Conservation (phyloP, 2,888 invertebrate genomes). For the Proisotoma minuta region DNA sequence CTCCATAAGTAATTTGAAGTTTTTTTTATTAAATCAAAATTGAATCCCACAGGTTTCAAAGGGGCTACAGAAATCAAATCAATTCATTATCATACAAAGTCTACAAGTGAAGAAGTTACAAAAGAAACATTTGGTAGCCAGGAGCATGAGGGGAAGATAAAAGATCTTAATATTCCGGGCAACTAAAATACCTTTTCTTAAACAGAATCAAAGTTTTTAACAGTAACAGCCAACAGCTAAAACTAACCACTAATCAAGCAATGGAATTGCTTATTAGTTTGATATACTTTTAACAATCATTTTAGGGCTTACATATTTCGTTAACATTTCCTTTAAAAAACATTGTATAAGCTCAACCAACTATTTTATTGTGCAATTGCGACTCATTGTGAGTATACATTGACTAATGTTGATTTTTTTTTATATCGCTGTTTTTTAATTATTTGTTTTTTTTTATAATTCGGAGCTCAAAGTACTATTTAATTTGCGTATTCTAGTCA, state of each 20-base stretch:
- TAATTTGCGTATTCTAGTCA: too few relatives aligned
- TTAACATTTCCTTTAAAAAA: background rate
- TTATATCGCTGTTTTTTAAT: too few relatives aligned
- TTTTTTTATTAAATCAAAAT: background rate
- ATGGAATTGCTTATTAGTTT: background rate
- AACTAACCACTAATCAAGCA: background rate
- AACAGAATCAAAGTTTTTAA: background rate
- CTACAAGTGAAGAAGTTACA: constrained; percentile 13
- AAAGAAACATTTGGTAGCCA: constrained; percentile 41
- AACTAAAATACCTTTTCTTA: background rate
- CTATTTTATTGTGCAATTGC: too few relatives aligned
- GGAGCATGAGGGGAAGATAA: constrained; percentile 40
- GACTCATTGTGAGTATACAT: too few relatives aligned
- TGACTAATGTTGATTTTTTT: too few relatives aligned
- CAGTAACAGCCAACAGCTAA: background rate
- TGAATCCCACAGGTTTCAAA: constrained; percentile 30
- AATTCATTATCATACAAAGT: constrained; percentile 38
- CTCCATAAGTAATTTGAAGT: too few relatives aligned
- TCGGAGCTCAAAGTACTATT: too few relatives aligned
- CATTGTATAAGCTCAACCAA: background rate
- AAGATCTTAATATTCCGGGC: constrained; percentile 35
- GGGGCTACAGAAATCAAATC: constrained; percentile 37
- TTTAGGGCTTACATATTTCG: background rate
- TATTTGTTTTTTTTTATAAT: too few relatives aligned
- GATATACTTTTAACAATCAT: background rate